Conservation (phyloP, 2,888 invertebrate genomes). For the Selenia dentaria region DNA sequence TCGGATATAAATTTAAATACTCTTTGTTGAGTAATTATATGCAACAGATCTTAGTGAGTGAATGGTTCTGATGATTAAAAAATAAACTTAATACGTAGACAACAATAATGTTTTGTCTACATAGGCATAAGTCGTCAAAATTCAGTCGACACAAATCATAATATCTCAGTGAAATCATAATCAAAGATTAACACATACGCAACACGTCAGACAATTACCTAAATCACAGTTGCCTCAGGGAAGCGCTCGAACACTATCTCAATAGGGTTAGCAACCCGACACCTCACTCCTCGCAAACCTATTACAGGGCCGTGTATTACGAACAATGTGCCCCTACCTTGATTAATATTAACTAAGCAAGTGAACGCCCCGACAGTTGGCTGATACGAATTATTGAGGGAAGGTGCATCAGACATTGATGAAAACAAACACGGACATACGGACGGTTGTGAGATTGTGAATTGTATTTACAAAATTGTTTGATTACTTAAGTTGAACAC, state of each 20-base stretch:
- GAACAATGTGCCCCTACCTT: constrained; percentile 43
- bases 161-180: too few relatives aligned
- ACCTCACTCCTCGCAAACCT: constrained; percentile 24
- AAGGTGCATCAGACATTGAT: constrained; percentile 68
- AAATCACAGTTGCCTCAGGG: constrained; percentile 20
- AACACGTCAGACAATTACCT: constrained; percentile 1
- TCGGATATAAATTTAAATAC: too few relatives aligned
- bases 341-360: constrained; percentile 60
- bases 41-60: too few relatives aligned
- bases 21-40: too few relatives aligned
- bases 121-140: too few relatives aligned
- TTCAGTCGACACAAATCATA: too few relatives aligned
- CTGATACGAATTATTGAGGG: constrained; percentile 63
- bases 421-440: constrained; percentile 69
- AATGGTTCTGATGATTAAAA: too few relatives aligned
- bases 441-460: constrained; percentile 13
- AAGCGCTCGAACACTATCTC: constrained; percentile 6
- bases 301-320: constrained; percentile 21
- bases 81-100: too few relatives aligned
- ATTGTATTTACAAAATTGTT: neutral
- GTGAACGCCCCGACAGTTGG: constrained; percentile 58
- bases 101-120: too few relatives aligned
- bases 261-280: constrained; percentile 22
- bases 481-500: too few relatives aligned
- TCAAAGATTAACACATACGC: neutral